phyloP scores from a whole-genome alignment of 2,797 vertebrate species.

The Euphonia xanthogaster region DNA sequence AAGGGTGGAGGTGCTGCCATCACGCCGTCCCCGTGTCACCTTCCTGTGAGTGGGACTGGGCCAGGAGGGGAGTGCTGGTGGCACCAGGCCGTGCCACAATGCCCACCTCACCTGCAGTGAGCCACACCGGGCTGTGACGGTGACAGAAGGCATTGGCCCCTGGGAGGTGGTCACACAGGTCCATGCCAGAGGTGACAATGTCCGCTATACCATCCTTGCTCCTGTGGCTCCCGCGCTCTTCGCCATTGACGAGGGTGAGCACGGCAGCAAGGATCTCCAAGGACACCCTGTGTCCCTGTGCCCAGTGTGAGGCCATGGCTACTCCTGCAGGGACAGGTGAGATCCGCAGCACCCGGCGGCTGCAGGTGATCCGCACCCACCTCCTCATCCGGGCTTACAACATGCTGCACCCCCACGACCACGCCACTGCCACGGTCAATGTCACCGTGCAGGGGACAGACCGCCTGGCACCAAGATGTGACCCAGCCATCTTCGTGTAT shows the following conservation, averaged over 20 bases:
- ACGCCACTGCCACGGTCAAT: background rate
- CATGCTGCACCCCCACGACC: background rate
- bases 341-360: constrained; percentile 46
- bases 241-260: constrained; percentile 64
- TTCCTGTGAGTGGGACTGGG: constrained; percentile 66
- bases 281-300: fast-evolving
- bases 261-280: fast-evolving
- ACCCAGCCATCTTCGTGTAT: constrained; percentile 69
- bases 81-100: background rate
- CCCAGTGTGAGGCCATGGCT: fast-evolving
- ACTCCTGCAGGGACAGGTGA: constrained; percentile 52
- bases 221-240: background rate
- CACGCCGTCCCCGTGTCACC: constrained; percentile 1
- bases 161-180: constrained; percentile 25
- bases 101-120: background rate
- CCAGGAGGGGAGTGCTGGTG: background rate
- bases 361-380: background rate
- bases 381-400: constrained; percentile 71
- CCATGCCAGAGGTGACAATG: constrained; percentile 31
- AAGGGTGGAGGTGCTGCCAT: constrained; percentile 67
- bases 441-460: constrained; percentile 55
- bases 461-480: constrained; percentile 46
- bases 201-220: constrained; percentile 67
- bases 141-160: background rate
- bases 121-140: background rate